Conservation (phyloP, 64 coral and sea anemone genomes). For the Orbicella faveolata region DNA sequence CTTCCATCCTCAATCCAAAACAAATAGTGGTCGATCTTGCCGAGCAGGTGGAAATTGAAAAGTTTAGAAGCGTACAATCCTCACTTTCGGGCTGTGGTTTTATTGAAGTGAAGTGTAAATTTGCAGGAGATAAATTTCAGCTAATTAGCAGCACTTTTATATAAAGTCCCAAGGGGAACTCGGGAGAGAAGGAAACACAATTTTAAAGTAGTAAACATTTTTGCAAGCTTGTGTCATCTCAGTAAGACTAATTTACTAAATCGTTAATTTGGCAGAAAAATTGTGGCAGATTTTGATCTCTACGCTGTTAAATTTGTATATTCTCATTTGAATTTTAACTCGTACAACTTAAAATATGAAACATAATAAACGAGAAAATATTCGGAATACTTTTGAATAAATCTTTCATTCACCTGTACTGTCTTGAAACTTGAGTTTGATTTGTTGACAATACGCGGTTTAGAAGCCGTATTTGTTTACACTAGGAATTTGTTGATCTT, state of each 20-base stretch:
- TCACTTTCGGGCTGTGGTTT: background rate
- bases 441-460: background rate
- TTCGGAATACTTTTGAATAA: background rate
- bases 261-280: too few species aligned
- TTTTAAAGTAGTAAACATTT: background rate
- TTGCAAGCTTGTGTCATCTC: background rate
- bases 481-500: conserved; percentile 16
- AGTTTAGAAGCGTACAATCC: background rate
- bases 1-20: conserved; percentile 5
- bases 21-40: background rate
- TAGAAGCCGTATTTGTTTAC: conserved; percentile 1
- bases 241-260: too few species aligned
- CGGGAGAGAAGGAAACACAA: background rate
- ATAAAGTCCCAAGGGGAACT: background rate
- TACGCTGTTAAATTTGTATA: background rate
- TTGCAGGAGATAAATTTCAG: background rate
- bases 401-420: background rate
- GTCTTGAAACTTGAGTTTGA: background rate
- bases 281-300: background rate
- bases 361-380: background rate
- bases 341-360: too few species aligned
- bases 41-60: conserved; percentile 24
- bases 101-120: background rate
- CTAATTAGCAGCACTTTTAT: background rate
- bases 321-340: too few species aligned